Percentiles rank a stretch among this genome's conserved stretches.
These are phyloP conservation scores for Teleopsis dalmanni DNA, from an alignment of 1,140 invertebrate genomes.

Conservation along the genomic window DNA sequence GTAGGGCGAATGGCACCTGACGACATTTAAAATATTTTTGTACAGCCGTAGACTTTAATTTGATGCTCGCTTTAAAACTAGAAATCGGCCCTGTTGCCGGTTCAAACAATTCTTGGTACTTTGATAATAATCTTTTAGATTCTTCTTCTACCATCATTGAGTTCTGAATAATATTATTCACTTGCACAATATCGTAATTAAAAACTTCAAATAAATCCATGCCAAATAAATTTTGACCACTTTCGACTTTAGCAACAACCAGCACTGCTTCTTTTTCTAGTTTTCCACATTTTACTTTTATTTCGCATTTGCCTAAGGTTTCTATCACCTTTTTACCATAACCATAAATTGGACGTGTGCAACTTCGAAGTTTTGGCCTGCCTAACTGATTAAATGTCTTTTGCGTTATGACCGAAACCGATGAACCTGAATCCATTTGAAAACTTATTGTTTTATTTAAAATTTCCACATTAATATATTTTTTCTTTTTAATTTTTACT, in stretches of 20 bases:
- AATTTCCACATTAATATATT: constrained; percentile 1
- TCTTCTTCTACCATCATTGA: too few species aligned
- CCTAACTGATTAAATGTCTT: not conserved
- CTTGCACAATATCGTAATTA: too few species aligned
- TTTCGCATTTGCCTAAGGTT: not conserved
- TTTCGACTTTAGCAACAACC: not conserved
- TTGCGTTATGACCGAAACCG: constrained; percentile 4
- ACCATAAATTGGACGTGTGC: not conserved
- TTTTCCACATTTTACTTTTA: constrained; percentile 7
- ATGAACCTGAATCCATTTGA: constrained; percentile 8
- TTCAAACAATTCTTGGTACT: not conserved
- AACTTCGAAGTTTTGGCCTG: constrained; percentile 4
- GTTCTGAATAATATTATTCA: too few species aligned
- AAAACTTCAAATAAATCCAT: constrained; percentile 2
- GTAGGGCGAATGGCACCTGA: constrained; percentile 21
- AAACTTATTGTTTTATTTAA: not conserved
- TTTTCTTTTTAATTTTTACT: not conserved
- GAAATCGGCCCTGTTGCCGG: constrained; percentile 1
- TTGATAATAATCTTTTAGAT: not conserved
- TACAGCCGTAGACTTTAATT: constrained; percentile 1
- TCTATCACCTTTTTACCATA: too few species aligned
- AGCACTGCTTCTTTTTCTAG: not conserved
- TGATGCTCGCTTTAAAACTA: constrained; percentile 5
- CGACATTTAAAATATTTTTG: constrained; percentile 7
- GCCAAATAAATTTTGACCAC: constrained; percentile 9